phyloP scores from a whole-genome alignment of 2,113 vertebrate genomes.

The Cisticola juncidis region DNA sequence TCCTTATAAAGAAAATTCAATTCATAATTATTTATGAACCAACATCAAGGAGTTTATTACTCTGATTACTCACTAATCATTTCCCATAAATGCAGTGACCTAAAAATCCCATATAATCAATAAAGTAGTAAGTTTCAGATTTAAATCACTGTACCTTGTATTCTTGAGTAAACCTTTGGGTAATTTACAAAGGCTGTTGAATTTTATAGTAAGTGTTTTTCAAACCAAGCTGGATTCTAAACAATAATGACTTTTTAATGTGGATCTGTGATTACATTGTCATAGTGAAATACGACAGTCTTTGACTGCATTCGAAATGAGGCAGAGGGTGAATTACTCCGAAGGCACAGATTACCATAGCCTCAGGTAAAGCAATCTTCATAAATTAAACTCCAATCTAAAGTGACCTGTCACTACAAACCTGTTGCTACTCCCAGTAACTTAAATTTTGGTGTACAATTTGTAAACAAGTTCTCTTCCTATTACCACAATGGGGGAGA shows the following conservation, averaged over 20 bases:
- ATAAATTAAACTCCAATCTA: slow-evolving; percentile 99
- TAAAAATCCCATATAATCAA: slow-evolving; percentile 80
- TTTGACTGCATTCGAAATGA: slow-evolving; percentile 89
- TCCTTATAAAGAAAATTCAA: slow-evolving; percentile 46
- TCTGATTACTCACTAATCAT: slow-evolving; percentile 85
- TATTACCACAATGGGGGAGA: neutral
- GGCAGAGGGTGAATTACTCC: slow-evolving; percentile 88
- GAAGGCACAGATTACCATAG: slow-evolving; percentile 81
- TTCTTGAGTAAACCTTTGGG: slow-evolving; percentile 89
- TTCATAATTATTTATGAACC: slow-evolving; percentile 76
- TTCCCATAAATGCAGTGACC: slow-evolving; percentile 73
- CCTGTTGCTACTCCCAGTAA: slow-evolving; percentile 73
- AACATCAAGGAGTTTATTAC: slow-evolving; percentile 75
- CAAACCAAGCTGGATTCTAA: slow-evolving; percentile 94
- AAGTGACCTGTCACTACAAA: slow-evolving; percentile 83
- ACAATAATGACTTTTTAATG: slow-evolving; percentile 99
- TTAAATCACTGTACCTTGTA: slow-evolving; percentile 88
- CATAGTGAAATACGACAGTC: slow-evolving; percentile 93
- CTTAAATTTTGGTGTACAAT: slow-evolving; percentile 69
- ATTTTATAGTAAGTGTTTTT: slow-evolving; percentile 97
- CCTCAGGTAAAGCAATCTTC: slow-evolving; percentile 93
- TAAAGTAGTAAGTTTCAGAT: slow-evolving; percentile 80
- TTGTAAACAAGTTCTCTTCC: slow-evolving; percentile 72
- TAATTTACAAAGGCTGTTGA: slow-evolving; percentile 93
- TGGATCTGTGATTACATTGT: slow-evolving; percentile 99